These are phyloP conservation scores for Melipona beecheii DNA, from an alignment of 2,888 invertebrate genomes.

Conservation along the genomic window DNA sequence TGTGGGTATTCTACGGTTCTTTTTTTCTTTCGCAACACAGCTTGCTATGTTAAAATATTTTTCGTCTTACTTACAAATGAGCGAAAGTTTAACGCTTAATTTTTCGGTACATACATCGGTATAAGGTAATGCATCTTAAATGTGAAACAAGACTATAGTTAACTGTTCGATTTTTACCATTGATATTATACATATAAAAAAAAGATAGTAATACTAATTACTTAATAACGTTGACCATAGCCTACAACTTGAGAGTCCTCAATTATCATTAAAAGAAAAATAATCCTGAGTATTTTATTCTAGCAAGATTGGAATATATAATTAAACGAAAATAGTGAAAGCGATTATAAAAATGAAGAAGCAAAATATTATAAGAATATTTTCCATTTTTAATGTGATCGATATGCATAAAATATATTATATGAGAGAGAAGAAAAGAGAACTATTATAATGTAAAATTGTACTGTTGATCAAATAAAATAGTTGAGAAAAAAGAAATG, in stretches of 20 bases:
- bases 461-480: slow-evolving; percentile 38
- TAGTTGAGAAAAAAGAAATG: neutral
- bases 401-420: neutral
- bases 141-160: slow-evolving; percentile 8
- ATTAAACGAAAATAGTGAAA: slow-evolving; percentile 43
- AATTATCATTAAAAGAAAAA: slow-evolving; percentile 35
- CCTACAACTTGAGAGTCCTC: neutral
- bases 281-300: slow-evolving; percentile 27
- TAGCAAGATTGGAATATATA: slow-evolving; percentile 17
- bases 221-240: slow-evolving; percentile 3
- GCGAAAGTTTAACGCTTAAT: slow-evolving; percentile 29
- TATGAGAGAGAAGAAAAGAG: neutral
- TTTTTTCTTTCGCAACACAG: slow-evolving; percentile 28
- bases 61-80: slow-evolving; percentile 30
- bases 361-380: slow-evolving; percentile 8
- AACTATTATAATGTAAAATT: slow-evolving; percentile 41
- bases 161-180: slow-evolving; percentile 12
- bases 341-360: slow-evolving; percentile 33
- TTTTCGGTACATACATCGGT: slow-evolving; percentile 3
- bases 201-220: slow-evolving; percentile 19
- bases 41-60: slow-evolving; percentile 33
- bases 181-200: slow-evolving; percentile 6
- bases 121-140: slow-evolving; percentile 9
- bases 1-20: slow-evolving; percentile 45
- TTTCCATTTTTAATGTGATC: slow-evolving; percentile 1